Base-by-base conservation (phyloP, 2,888 invertebrate species). In the Drepanosiphum platanoidis region DNA sequence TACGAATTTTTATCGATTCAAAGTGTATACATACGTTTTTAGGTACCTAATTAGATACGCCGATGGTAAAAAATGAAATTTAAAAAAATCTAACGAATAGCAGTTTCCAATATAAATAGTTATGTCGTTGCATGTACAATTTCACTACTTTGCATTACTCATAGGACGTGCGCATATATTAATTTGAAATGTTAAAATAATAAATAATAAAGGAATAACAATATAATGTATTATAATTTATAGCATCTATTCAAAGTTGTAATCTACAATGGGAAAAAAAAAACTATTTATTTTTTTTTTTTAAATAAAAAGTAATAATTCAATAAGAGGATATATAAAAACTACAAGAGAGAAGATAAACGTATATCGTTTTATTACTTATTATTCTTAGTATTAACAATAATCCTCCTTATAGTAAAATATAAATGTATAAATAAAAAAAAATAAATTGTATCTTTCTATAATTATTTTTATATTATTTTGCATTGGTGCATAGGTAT, bases 291-390 rank as follows among this genome's bases (percentile, higher is more conserved):
- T 32, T 74, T 52, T 77, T 61, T 27, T 34, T n/a, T 36, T 61
- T 58, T 39, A 39, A 39, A 15, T 42, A 15, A 32, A 71, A 46
- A 68, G 34, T 66, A 79, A 46, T 30, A 11, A 77, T 64, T 78
- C 61, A n/a, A 39, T 36, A 78, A 27, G 30, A 61, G 15, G 64
- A 42, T 30, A 32, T 64, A 61, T 64, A 78, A 64, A 13, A 39
- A 42, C 30, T 30, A 77, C 27, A 30, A 42, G 66, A 32, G 34
- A n/a, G n/a, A 46, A 66, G 77, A 78, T 78, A 78, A 66, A 66
- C 30, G 78, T 42, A 79, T 8, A 34, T 46, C n/a, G n/a, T 79
- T 79, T 79, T 79, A 79, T 79, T 78, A 64, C 71, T 78, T 78
- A 75, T 75, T 78, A 78, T 64, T 78, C 77, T 5, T 15, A 66